phyloP scores from a whole-genome alignment of 1,140 invertebrate genomes.

The Acromyrmex heyeri region DNA sequence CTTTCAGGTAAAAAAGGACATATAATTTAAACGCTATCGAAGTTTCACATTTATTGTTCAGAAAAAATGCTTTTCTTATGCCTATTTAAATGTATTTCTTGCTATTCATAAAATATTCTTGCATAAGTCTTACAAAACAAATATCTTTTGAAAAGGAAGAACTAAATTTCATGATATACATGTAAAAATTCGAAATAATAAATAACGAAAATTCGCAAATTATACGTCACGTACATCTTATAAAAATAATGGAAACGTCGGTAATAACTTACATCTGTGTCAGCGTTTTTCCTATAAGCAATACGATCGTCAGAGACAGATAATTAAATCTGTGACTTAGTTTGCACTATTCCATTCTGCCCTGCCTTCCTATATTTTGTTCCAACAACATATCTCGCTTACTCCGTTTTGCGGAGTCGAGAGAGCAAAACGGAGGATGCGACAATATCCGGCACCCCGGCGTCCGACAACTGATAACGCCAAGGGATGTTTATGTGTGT shows the following conservation, averaged over 20 bases:
- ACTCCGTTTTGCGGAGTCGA: slow-evolving; percentile 62
- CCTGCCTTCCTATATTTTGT: slow-evolving; percentile 58
- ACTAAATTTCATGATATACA: background rate
- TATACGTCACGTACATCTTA: background rate
- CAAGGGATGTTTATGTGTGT: slow-evolving; percentile 86
- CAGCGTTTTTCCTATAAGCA: slow-evolving; percentile 15
- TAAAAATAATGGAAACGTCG: slow-evolving; percentile 22
- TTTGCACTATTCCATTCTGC: slow-evolving; percentile 41
- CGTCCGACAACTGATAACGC: slow-evolving; percentile 87
- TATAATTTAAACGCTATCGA: background rate
- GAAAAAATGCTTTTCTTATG: background rate
- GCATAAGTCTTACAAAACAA: background rate
- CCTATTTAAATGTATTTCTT: background rate
- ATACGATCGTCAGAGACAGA: slow-evolving; percentile 34
- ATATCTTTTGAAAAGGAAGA: background rate
- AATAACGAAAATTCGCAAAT: background rate
- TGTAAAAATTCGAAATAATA: background rate
- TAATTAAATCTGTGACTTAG: slow-evolving; percentile 53
- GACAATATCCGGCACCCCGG: slow-evolving; percentile 87
- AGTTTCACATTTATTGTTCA: slow-evolving; percentile 1
- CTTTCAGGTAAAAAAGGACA: background rate
- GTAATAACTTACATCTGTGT: slow-evolving; percentile 9
- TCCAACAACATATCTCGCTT: slow-evolving; percentile 45
- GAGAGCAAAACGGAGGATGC: slow-evolving; percentile 85
- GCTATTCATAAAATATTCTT: slow-evolving; percentile 10